Conservation (phyloP, 2,113 vertebrate species). For the Sisor rabdophorus region DNA sequence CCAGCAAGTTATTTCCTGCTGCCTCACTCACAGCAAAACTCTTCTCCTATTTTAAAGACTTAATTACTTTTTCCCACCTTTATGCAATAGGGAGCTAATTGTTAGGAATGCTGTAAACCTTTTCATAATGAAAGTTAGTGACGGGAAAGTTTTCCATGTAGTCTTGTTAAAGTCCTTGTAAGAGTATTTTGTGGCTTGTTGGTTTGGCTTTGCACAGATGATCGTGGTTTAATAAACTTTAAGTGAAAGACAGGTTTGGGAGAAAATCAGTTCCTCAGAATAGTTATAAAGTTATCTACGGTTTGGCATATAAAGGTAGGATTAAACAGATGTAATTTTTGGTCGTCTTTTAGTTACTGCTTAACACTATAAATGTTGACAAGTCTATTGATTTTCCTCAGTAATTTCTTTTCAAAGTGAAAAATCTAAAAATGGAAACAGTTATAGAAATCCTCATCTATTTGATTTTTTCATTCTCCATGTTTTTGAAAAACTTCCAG, state of each 20-base stretch:
- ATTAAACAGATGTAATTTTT: background rate
- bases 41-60: conserved; percentile 50
- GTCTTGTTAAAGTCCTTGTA: conserved; percentile 34
- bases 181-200: conserved; percentile 29
- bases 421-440: too few species aligned
- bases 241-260: background rate
- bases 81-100: conserved; percentile 39
- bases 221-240: conserved; percentile 27
- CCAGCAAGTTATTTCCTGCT: conserved; percentile 22
- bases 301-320: background rate
- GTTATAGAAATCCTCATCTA: too few species aligned
- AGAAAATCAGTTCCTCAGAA: background rate
- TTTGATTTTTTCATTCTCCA: too few species aligned
- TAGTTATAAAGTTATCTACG: background rate
- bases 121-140: conserved; percentile 22
- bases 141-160: conserved; percentile 12
- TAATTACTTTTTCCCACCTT: conserved; percentile 49
- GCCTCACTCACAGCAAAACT: conserved; percentile 16
- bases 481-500: too few species aligned
- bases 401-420: too few species aligned
- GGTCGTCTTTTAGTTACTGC: background rate
- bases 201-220: conserved; percentile 12
- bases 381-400: too few species aligned
- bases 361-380: background rate
- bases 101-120: conserved; percentile 22